phyloP scores from a whole-genome alignment of 2,888 invertebrate species.

The Cheiracanthium punctorium region DNA sequence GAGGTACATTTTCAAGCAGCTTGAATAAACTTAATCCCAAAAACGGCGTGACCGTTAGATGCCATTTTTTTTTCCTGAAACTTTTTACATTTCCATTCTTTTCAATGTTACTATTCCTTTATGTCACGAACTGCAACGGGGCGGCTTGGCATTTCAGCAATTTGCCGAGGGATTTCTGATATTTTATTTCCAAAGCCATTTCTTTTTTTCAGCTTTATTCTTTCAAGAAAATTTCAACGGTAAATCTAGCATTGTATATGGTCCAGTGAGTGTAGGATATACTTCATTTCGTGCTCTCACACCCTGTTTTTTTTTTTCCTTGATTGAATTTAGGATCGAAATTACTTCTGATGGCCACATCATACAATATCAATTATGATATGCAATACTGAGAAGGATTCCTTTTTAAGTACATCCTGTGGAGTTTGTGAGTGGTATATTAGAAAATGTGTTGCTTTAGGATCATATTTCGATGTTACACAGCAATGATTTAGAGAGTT shows the following conservation, averaged over 20 bases:
- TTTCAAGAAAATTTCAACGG: background rate
- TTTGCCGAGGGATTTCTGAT: background rate
- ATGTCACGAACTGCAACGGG: conserved; percentile 14
- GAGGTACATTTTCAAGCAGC: background rate
- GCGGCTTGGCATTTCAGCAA: background rate
- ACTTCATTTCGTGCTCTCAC: conserved; percentile 1
- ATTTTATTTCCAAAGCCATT: too few species aligned
- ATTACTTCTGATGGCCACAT: too few species aligned
- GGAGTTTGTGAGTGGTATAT: too few species aligned
- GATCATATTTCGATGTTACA: too few species aligned
- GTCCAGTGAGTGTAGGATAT: conserved; percentile 16
- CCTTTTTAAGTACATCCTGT: too few species aligned
- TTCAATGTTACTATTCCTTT: background rate
- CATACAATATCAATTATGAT: too few species aligned
- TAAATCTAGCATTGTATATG: conserved; percentile 6
- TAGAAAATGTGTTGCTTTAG: too few species aligned
- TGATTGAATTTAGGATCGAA: too few species aligned
- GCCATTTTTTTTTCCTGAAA: background rate
- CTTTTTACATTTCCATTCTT: background rate
- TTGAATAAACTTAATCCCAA: conserved; percentile 31
- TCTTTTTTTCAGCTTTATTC: background rate
- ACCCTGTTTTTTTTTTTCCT: too few species aligned
- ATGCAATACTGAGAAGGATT: too few species aligned
- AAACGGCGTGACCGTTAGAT: conserved; percentile 44
- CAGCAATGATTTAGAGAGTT: too few species aligned